These are phyloP conservation scores for Oscheius myriophilus DNA, from an alignment of 2,888 invertebrate species.

Conservation along the genomic window DNA sequence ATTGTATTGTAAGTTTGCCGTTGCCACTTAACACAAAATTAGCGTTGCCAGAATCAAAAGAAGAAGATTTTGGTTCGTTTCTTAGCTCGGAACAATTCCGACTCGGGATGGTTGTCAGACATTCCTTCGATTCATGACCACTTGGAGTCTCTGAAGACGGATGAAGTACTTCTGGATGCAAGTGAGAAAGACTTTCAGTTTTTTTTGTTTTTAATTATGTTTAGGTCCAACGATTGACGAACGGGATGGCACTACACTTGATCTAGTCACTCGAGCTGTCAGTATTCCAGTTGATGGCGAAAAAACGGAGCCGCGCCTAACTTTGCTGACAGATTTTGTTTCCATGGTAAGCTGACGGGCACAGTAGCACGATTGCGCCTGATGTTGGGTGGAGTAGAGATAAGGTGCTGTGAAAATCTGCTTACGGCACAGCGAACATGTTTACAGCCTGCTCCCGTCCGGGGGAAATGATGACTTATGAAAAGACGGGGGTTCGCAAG, in stretches of 20 bases:
- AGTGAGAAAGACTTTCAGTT: constrained; percentile 26
- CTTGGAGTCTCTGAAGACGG: constrained; percentile 36
- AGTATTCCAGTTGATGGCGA: constrained; percentile 10
- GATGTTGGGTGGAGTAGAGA: not conserved
- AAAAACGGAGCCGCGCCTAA: constrained; percentile 34
- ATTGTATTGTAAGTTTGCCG: constrained; percentile 37
- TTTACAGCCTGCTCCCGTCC: too few relatives aligned
- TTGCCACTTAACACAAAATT: not conserved
- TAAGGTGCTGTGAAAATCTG: not conserved
- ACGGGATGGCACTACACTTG: constrained; percentile 36
- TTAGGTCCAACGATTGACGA: constrained; percentile 26
- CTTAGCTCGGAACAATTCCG: constrained; percentile 43
- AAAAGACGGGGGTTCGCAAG: too few relatives aligned
- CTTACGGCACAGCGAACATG: not conserved
- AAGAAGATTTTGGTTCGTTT: constrained; percentile 42
- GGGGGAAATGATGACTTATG: too few relatives aligned
- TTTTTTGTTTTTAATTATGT: not conserved
- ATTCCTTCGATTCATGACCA: constrained; percentile 35
- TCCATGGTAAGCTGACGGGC: constrained; percentile 37
- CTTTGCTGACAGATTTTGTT: constrained; percentile 53
- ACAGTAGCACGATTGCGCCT: not conserved
- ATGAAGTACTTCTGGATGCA: constrained; percentile 43
- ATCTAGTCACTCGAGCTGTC: constrained; percentile 35
- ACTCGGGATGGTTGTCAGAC: constrained; percentile 50
- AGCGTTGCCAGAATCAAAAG: constrained; percentile 15